phyloP scores from a whole-genome alignment of 2,113 vertebrate genomes.

The Pygoscelis adeliae region DNA sequence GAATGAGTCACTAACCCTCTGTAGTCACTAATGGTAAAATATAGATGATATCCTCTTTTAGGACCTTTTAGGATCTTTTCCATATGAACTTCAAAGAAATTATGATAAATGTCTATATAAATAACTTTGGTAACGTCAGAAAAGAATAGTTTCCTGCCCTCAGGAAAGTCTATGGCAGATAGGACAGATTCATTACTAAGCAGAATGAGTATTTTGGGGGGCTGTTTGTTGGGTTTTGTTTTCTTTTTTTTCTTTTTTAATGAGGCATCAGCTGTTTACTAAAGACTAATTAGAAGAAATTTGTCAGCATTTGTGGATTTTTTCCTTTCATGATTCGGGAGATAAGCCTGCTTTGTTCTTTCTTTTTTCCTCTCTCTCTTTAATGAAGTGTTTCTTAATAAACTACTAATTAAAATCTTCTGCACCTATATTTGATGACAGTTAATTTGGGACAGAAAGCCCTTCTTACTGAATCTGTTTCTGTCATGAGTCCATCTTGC shows the following conservation, averaged over 20 bases:
- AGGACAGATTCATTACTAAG: background rate
- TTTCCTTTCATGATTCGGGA: slow-evolving; percentile 25
- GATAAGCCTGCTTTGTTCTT: slow-evolving; percentile 35
- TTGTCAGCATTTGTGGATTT: slow-evolving; percentile 40
- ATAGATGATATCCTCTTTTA: background rate
- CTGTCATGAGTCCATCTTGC: background rate
- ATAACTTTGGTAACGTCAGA: background rate
- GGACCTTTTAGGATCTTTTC: background rate
- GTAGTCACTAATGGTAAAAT: background rate
- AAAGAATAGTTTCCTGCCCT: background rate
- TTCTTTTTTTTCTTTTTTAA: background rate
- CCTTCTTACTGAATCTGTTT: background rate
- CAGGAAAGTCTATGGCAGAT: background rate
- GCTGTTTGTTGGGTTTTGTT: background rate
- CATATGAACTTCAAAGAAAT: background rate
- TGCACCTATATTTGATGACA: background rate
- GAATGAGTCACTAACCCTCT: background rate
- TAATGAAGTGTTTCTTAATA: slow-evolving; percentile 45
- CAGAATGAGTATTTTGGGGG: background rate
- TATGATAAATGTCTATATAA: background rate
- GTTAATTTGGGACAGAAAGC: background rate
- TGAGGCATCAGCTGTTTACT: slow-evolving; percentile 13
- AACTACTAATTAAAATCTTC: slow-evolving; percentile 26
- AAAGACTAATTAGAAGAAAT: slow-evolving; percentile 49
- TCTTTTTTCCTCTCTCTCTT: slow-evolving; percentile 13